These are phyloP conservation scores for Scyliorhinus canicula DNA, from an alignment of 2,797 vertebrate species.

Conservation along the genomic window DNA sequence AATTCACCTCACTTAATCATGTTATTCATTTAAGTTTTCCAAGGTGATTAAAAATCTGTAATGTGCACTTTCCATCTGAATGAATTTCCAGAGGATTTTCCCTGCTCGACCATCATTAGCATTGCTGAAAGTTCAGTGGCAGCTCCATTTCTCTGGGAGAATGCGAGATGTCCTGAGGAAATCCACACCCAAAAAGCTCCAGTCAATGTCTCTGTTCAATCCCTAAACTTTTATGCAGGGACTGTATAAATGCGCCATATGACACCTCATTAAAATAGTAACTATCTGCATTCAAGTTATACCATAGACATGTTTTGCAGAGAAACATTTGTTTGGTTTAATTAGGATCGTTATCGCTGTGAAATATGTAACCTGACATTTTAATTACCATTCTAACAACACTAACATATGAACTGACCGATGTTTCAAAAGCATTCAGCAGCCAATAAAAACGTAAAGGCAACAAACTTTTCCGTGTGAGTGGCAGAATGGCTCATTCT, in stretches of 20 bases:
- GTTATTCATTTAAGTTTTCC: background rate
- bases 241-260: background rate
- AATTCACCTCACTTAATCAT: conserved; percentile 1
- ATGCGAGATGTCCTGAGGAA: background rate
- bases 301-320: background rate
- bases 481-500: background rate
- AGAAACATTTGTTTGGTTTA: conserved; percentile 31
- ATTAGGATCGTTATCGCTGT: conserved; percentile 26
- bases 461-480: conserved; percentile 19
- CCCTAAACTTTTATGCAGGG: background rate
- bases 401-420: background rate
- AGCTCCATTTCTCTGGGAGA: background rate
- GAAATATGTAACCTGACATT: conserved; percentile 37
- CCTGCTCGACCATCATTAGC: background rate
- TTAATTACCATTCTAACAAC: conserved; percentile 35
- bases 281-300: conserved; percentile 33
- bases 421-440: conserved; percentile 28
- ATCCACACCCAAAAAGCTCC: background rate
- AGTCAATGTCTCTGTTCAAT: background rate
- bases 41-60: background rate
- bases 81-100: background rate
- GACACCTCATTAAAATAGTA: background rate
- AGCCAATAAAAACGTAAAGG: conserved; percentile 12
- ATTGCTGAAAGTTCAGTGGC: background rate
- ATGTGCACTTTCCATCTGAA: background rate